Conservation (phyloP, 2,888 invertebrate species). For the Eupithecia insigniata region DNA sequence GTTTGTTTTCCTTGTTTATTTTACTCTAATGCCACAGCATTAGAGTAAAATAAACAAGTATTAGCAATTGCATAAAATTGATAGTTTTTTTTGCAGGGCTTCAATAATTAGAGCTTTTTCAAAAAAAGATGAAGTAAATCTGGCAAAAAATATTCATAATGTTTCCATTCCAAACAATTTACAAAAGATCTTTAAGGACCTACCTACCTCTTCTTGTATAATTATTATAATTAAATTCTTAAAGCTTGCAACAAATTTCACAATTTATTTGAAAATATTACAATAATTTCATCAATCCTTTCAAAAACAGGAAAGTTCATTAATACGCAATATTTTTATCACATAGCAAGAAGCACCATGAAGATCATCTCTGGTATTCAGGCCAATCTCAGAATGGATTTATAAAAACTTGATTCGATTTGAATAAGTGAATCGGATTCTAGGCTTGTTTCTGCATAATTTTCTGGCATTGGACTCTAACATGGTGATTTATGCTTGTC, state of each 20-base stretch:
- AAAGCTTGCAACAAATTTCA: neutral
- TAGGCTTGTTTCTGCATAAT: conserved; percentile 36
- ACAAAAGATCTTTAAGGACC: neutral
- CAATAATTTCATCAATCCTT: neutral
- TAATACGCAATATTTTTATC: neutral
- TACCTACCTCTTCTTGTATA: neutral
- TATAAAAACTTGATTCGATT: conserved; percentile 35
- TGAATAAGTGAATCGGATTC: conserved; percentile 36
- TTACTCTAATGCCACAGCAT: no score
- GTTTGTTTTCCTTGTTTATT: no score
- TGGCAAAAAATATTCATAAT: no score
- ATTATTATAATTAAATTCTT: neutral
- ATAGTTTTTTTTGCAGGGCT: no score
- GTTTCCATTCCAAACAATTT: neutral
- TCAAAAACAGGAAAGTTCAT: neutral
- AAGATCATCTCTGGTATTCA: conserved; percentile 29
- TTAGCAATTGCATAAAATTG: no score
- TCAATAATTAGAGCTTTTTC: neutral
- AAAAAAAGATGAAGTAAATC: neutral
- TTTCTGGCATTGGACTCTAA: conserved; percentile 23
- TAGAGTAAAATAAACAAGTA: no score
- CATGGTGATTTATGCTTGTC: conserved; percentile 30
- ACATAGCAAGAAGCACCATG: conserved; percentile 5
- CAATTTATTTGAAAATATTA: neutral
- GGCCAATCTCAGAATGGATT: conserved; percentile 32